These are phyloP conservation scores for Papilio dardanus DNA, from an alignment of 1,140 invertebrate genomes.

Conservation along the genomic window DNA sequence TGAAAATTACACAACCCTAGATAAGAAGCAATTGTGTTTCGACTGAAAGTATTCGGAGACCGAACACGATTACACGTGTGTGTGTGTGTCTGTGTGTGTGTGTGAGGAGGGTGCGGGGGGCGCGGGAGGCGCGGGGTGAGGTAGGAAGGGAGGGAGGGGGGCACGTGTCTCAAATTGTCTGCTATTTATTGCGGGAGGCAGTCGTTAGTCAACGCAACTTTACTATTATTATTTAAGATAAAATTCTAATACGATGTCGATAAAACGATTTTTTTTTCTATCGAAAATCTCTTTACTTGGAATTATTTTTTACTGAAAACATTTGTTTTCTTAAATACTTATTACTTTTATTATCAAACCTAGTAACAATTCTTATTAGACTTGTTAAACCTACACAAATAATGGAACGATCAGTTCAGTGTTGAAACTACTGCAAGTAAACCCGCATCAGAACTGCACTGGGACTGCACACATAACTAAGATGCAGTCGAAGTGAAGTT, in stretches of 20 bases:
- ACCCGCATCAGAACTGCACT: not conserved
- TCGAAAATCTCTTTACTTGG: not conserved
- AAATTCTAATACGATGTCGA: not conserved
- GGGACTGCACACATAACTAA: not conserved
- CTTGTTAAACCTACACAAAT: not conserved
- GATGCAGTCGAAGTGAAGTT: not conserved
- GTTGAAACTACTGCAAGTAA: not conserved
- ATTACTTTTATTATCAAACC: not conserved
- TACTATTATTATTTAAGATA: conserved; percentile 10
- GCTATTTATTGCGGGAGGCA: conserved; percentile 15
- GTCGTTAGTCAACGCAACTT: conserved; percentile 4
- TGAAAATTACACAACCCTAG: not conserved
- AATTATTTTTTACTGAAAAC: not conserved
- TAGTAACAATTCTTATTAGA: not conserved
- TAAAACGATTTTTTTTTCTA: not conserved
- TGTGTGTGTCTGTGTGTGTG: not conserved
- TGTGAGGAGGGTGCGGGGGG: not conserved
- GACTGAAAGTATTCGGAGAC: not conserved
- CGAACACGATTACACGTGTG: not conserved
- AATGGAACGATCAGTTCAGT: not conserved
- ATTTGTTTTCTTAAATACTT: not conserved
- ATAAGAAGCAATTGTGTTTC: not conserved
- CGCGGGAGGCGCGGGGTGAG: not conserved
- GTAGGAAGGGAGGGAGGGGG: not conserved
- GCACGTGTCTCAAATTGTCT: conserved; percentile 25